A percentile compares a stretch with the other conserved stretches of the same genome.
These are phyloP conservation scores for Phallusia fumigata DNA, from an alignment of 23 tunicate species.

Conservation along the genomic window DNA sequence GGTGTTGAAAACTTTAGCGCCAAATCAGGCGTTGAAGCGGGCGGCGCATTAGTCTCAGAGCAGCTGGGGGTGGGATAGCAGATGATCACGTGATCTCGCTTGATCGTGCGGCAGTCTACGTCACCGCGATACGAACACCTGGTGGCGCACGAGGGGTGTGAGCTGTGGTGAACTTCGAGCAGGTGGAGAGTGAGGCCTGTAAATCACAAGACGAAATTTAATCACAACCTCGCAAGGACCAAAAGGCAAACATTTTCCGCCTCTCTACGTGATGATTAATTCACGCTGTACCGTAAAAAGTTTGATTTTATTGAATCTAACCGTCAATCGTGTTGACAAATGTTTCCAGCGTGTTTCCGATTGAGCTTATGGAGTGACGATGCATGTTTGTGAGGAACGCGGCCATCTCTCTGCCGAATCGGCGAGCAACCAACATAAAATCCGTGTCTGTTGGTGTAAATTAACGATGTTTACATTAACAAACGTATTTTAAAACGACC, in stretches of 20 bases:
- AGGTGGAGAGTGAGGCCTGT: background rate
- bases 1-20: slow-evolving; percentile 20
- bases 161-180: background rate
- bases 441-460: slow-evolving; percentile 23
- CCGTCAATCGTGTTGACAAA: slow-evolving; percentile 61
- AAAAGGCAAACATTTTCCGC: no score
- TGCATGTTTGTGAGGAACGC: background rate
- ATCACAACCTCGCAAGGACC: no score
- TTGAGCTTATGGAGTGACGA: background rate
- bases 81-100: background rate
- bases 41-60: background rate
- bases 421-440: slow-evolving; percentile 21
- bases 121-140: background rate
- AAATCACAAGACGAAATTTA: no score
- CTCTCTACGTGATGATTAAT: no score
- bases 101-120: background rate
- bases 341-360: slow-evolving; percentile 40
- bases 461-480: no score
- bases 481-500: no score
- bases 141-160: background rate
- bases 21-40: background rate
- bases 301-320: no score
- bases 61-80: background rate
- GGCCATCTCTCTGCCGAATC: slow-evolving; percentile 46
- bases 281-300: no score